Percentiles rank a stretch among this genome's conserved stretches.
phyloP scores from a whole-genome alignment of 2,888 invertebrate species.

The Carcina quercana region DNA sequence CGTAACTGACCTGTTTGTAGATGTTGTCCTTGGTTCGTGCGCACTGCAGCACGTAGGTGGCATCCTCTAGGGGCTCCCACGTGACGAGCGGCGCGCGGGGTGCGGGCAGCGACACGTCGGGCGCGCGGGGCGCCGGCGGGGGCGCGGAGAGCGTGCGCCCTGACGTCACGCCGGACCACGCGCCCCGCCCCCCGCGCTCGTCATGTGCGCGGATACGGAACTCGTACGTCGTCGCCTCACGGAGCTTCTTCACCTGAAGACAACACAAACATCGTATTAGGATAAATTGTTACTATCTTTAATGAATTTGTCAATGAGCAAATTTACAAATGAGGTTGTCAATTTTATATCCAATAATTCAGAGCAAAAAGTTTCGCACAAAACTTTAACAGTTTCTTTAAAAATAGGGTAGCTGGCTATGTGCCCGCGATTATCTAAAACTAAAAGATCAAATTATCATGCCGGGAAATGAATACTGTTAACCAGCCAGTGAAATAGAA shows the following conservation, averaged over 20 bases:
- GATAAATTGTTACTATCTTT: no score
- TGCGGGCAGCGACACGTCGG: conserved; percentile 72
- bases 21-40: conserved; percentile 48
- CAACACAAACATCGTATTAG: no score
- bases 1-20: conserved; percentile 40
- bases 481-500: no score
- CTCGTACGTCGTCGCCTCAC: conserved; percentile 86
- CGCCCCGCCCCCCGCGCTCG: conserved; percentile 87
- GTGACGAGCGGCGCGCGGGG: conserved; percentile 43
- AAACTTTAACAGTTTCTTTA: no score
- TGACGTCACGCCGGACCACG: conserved; percentile 80
- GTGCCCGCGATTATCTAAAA: no score
- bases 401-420: no score
- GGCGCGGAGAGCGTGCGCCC: conserved; percentile 86
- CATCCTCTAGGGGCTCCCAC: conserved; percentile 76
- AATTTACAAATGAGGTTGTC: no score
- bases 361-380: no score
- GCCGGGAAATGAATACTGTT: no score
- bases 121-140: conserved; percentile 86
- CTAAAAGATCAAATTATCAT: no score
- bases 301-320: no score
- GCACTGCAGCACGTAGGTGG: conserved; percentile 84
- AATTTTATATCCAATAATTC: no score
- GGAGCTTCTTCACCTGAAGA: conserved; percentile 79
- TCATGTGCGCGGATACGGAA: conserved; percentile 91